A percentile compares a stretch with the other conserved stretches of the same genome.
phyloP scores from a whole-genome alignment of 2,113 vertebrate genomes.

The human region GRCh38 chr2:227801501-227802000 shows the following conservation, averaged over 20 bases:
- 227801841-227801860: no score
- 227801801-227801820: no score
- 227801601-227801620: not conserved
- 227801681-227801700: not conserved
- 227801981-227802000: not conserved
- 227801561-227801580: not conserved
- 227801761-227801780: no score
- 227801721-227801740: not conserved
- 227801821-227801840: no score
- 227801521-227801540: not conserved
- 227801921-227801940: not conserved
- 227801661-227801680: not conserved
- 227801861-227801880: no score
- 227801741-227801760: no score
- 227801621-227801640: not conserved
- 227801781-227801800: no score
- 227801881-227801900: not conserved
- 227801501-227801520: not conserved
- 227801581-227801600: not conserved
- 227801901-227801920: not conserved
- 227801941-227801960: not conserved
- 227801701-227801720: not conserved
- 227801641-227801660: not conserved
- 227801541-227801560: not conserved
- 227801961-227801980: not conserved